Conservation (phyloP, 1,140 invertebrate genomes). For the Heliconius eleuchia region DNA sequence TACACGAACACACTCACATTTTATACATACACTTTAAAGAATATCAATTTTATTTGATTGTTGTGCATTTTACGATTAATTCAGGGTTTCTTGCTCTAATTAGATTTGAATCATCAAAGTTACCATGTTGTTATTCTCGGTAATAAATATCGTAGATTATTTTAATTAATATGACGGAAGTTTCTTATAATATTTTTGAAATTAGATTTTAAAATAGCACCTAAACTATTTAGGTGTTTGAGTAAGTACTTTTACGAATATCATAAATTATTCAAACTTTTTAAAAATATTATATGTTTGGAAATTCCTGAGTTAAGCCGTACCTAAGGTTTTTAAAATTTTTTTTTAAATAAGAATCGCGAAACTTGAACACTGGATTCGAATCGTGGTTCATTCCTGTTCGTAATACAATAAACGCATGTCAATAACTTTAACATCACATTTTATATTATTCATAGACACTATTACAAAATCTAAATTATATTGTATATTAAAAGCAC, state of each 20-base stretch:
- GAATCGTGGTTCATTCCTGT: neutral
- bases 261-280: neutral
- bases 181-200: too few species aligned
- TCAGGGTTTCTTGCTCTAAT: neutral
- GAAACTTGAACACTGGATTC: neutral
- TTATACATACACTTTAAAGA: conserved; percentile 15
- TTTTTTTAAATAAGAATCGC: neutral
- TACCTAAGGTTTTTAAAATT: neutral
- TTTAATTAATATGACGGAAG: too few species aligned
- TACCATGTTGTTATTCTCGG: neutral
- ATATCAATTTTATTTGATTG: neutral
- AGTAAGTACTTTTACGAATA: too few species aligned
- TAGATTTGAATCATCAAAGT: neutral
- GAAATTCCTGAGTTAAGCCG: neutral
- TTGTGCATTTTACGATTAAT: neutral
- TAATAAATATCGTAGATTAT: neutral
- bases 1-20: conserved; percentile 11
- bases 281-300: neutral
- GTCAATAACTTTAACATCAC: neutral
- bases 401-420: neutral
- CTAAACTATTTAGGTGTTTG: too few species aligned
- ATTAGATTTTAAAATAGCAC: too few species aligned
- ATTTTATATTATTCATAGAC: neutral
- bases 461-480: neutral
- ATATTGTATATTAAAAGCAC: neutral